Percentiles rank a stretch among this genome's conserved stretches.
These are phyloP conservation scores for Hemicrepidius hirtus DNA, from an alignment of 2,888 invertebrate species.

Conservation along the genomic window DNA sequence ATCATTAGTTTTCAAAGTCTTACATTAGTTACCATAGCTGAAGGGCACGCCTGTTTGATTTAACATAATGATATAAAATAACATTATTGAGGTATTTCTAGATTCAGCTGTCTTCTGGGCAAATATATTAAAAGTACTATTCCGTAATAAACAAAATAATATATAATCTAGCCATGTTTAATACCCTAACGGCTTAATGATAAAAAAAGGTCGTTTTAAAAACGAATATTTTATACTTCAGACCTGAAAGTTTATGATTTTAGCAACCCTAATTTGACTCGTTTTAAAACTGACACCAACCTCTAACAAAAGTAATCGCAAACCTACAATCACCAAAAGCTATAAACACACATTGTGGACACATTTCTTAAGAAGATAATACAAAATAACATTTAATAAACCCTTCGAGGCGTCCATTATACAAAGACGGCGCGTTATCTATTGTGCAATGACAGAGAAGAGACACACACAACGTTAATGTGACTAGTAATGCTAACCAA, in stretches of 20 bases:
- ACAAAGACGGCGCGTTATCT: slow-evolving; percentile 43
- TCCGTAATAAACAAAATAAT: too few relatives aligned
- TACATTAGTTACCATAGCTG: too few relatives aligned
- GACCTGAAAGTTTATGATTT: not conserved
- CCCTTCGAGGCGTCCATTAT: slow-evolving; percentile 46
- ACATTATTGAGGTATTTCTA: not conserved
- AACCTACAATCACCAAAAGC: slow-evolving; percentile 45
- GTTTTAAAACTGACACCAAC: slow-evolving; percentile 3
- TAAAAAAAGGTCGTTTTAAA: not conserved
- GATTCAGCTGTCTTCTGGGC: not conserved
- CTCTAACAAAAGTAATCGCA: not conserved
- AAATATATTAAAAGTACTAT: too few relatives aligned
- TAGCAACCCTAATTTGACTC: not conserved
- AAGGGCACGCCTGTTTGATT: too few relatives aligned
- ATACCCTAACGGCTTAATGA: too few relatives aligned
- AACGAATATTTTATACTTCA: not conserved
- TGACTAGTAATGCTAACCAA: slow-evolving; percentile 58
- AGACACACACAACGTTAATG: slow-evolving; percentile 51
- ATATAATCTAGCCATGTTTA: too few relatives aligned
- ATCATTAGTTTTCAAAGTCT: too few relatives aligned
- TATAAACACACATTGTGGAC: slow-evolving; percentile 44
- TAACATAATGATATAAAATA: too few relatives aligned
- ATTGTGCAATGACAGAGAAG: slow-evolving; percentile 53
- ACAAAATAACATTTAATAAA: slow-evolving; percentile 52
- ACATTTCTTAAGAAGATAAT: slow-evolving; percentile 36